A percentile compares a stretch with the other conserved stretches of the same genome.
Evolutionary conservation across 2,113 vertebrate genomes (phyloP).

Genomic region (Lates calcarifer): DNA sequence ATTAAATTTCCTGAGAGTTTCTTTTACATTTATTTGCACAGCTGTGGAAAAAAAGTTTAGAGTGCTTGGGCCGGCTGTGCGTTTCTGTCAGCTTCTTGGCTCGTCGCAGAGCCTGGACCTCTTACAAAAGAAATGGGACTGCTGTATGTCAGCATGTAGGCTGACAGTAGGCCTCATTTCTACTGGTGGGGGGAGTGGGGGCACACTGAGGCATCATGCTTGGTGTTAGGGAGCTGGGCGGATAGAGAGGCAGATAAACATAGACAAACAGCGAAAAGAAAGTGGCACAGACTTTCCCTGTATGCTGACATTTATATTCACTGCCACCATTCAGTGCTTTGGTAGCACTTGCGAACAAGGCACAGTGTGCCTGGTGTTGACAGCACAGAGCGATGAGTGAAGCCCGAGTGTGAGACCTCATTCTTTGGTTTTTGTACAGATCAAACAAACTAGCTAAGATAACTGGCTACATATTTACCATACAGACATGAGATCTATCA

Average conservation of each 20-base stretch:
- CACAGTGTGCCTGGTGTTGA: constrained; percentile 38
- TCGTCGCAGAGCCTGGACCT: constrained; percentile 26
- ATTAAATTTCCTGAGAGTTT: constrained; percentile 66
- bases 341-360: constrained; percentile 20
- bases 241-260: constrained; percentile 6
- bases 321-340: constrained; percentile 13
- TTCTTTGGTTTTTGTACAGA: too few relatives aligned
- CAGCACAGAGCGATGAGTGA: constrained; percentile 24
- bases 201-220: not conserved
- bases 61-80: constrained; percentile 25
- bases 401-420: constrained; percentile 14
- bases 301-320: constrained; percentile 35
- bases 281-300: constrained; percentile 16
- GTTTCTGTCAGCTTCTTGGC: constrained; percentile 60
- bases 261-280: constrained; percentile 15
- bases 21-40: constrained; percentile 74
- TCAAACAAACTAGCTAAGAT: too few relatives aligned
- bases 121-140: constrained; percentile 53
- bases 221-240: not conserved
- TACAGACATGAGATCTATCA: too few relatives aligned
- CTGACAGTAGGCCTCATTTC: constrained; percentile 28
- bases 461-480: too few relatives aligned
- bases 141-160: constrained; percentile 44
- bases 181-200: not conserved
- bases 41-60: constrained; percentile 65